phyloP scores from a whole-genome alignment of 2,797 vertebrate species.

The Manis javanica region DNA sequence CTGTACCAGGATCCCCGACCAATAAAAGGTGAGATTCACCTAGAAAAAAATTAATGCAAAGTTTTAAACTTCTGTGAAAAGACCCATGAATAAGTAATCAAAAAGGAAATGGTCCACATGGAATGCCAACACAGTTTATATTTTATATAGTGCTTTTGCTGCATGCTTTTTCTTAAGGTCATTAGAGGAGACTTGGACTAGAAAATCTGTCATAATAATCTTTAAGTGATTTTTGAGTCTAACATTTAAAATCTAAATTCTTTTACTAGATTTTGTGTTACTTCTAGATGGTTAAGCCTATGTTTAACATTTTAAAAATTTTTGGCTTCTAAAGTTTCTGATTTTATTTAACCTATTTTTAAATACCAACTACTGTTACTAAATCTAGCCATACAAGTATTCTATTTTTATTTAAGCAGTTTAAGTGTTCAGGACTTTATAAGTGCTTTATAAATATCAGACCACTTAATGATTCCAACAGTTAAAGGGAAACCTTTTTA shows the following conservation, averaged over 20 bases:
- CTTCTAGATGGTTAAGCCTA: conserved; percentile 39
- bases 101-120: conserved; percentile 30
- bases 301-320: conserved; percentile 30
- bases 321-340: conserved; percentile 33
- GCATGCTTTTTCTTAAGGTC: not conserved
- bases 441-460: conserved; percentile 53
- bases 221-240: conserved; percentile 53
- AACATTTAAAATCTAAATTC: conserved; percentile 52
- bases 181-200: conserved; percentile 29
- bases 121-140: not conserved
- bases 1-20: conserved; percentile 97
- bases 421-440: conserved; percentile 13
- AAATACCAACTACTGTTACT: conserved; percentile 52
- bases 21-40: conserved; percentile 97
- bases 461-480: conserved; percentile 7
- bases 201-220: conserved; percentile 42
- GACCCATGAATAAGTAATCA: conserved; percentile 10
- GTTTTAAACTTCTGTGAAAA: conserved; percentile 50
- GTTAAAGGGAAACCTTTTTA: conserved; percentile 42
- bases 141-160: conserved; percentile 41
- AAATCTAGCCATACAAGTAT: conserved; percentile 35
- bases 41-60: conserved; percentile 75
- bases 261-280: conserved; percentile 43
- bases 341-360: conserved; percentile 55
- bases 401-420: conserved; percentile 48